Conservation (phyloP, 2,797 vertebrate species). For the Neostethus bicornis region DNA sequence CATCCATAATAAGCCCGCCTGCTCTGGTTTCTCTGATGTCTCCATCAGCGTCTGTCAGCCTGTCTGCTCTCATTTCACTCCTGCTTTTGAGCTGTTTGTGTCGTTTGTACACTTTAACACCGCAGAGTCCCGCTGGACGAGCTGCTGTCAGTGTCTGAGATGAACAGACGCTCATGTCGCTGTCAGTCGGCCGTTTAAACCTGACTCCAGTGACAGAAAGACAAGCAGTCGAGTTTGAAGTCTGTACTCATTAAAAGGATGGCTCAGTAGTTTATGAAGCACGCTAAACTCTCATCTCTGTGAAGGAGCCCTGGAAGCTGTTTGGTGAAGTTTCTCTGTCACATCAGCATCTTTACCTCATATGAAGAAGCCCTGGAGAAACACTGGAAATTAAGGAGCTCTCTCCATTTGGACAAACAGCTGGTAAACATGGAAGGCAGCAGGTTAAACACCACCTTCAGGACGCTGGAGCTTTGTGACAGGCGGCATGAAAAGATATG, state of each 20-base stretch:
- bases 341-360: conserved; percentile 14
- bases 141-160: conserved; percentile 30
- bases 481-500: background rate
- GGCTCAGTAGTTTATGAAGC: conserved; percentile 22
- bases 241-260: conserved; percentile 44
- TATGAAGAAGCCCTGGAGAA: background rate
- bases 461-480: too few species aligned
- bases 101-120: conserved; percentile 68
- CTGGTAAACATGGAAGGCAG: background rate
- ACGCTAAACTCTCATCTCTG: conserved; percentile 37
- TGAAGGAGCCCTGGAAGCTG: conserved; percentile 27
- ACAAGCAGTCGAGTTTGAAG: conserved; percentile 27
- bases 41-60: background rate
- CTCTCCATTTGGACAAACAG: background rate
- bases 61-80: background rate
- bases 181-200: conserved; percentile 11
- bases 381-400: too few species aligned
- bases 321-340: conserved; percentile 29
- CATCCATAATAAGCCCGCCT: conserved; percentile 1
- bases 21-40: conserved; percentile 23
- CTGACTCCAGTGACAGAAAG: conserved; percentile 27
- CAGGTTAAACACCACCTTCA: too few species aligned
- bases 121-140: conserved; percentile 38
- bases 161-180: conserved; percentile 4
- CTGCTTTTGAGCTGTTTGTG: background rate